Evolutionary conservation across 1,140 invertebrate species (phyloP), one percentile per base, ranked within the genome.

Genomic region (Heliconius hewitsoni): DNA sequence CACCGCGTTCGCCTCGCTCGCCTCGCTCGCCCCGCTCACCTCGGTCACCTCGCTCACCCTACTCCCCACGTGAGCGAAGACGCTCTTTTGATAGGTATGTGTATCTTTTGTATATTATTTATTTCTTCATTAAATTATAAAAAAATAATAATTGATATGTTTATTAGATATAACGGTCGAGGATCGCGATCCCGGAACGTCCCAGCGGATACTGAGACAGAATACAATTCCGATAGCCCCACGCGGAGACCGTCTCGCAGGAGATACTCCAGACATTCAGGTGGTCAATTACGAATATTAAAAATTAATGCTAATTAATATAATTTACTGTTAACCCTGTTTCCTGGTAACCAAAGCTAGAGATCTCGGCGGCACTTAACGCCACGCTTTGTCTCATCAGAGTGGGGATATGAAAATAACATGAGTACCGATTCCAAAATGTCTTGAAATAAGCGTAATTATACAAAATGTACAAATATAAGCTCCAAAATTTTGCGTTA

Each of bases 181-280:
- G 85, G 87, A 1, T 89, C 91, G 3, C 86, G 91, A 50, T 76
- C 87, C 3, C 84, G 89, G 16, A 89, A 88, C 78, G 85, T 81
- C 1, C 90, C 87, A 0, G 81, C 85, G 18, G 90, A 94, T 81
- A 93, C 92, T 3, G 92, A 93, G 81, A 92, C 92, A 1, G 92
- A 94, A 75, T 93, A 93, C 81, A 89, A 90, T 83, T 92, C 91
- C 8, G 91, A 92, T 80, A 92, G 89, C 74, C 90, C 92, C 52
- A 77, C 89, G 16, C 78, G 92, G 13, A 74, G 86, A 19, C 88
- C 86, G 16, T 85, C 80, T 1, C 87, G 87, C 0, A 85, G 91
- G 18, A 76, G 90, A 46, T 93, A 94, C 85, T 89, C 90, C 42
- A 85, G 89, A 42, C 83, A 87, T 50, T 92, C 91, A 79, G 92